Base-by-base conservation (phyloP, 1,140 invertebrate genomes). In the Drosophila persimilis region DNA sequence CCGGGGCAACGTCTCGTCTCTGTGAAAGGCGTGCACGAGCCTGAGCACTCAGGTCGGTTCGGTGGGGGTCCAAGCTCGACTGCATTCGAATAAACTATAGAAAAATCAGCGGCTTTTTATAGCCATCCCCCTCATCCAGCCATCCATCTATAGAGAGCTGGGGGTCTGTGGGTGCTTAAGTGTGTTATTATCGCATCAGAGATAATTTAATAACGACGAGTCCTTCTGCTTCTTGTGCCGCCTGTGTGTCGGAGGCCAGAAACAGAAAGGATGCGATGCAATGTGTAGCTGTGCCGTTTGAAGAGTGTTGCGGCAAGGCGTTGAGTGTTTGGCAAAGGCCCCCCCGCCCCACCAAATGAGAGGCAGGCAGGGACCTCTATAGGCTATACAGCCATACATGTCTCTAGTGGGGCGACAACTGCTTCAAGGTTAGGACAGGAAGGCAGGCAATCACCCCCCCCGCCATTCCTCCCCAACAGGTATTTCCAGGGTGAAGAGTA, bases 61-160 rank as follows among this genome's bases (percentile, higher is more conserved):
- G 66, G 62, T 47, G 29, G 22, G 31, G 55, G 51, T 61, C 43
- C 81, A 86, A 64, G 81, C 81, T 85, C 59, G 77, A 81, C 77
- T 86, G 81, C 77, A 85, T 86, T 77, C 81, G 81, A 85, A 85
- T 85, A 85, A 85, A 86, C 81, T 85, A 86, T 85, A 85, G 81
- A 85, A 85, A 80, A 81, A 81, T 85, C 81, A 77, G 77, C 81
- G 73, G 81, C 81, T 85, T 85, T 85, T 85, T 86, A 81, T 85
- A 85, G 81, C 73, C 43, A 50, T 39, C 4, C 11, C 53, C 58
- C 15, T 15, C 15, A 15, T 15, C 53, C 58, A 63, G 51, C 24
- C 72, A 73, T 53, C 62, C 46, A 43, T 13, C 39, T 24, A 43
- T 24, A 35, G 26, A 13, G 35, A 22, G 4, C 1, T n/a, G 7